Evolutionary conservation across 2,888 invertebrate genomes (phyloP).

Genomic region (Capitulum mitella): DNA sequence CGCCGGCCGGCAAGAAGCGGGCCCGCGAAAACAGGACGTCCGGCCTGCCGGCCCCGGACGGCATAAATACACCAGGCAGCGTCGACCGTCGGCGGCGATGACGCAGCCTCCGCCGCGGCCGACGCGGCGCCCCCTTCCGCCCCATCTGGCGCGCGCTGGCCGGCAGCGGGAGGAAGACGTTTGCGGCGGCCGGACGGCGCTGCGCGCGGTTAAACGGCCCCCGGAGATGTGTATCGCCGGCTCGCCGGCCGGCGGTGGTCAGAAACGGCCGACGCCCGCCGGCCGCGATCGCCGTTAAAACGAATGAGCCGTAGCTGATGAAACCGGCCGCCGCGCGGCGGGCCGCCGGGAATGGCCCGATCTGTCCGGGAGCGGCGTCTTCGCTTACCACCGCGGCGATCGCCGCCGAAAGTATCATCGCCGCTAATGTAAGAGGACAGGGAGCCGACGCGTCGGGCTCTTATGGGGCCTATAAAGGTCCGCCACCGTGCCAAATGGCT

Average conservation of each 20-base stretch:
- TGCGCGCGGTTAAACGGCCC: not conserved
- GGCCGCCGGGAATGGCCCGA: not conserved
- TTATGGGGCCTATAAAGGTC: not conserved
- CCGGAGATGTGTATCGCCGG: not conserved
- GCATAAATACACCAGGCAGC: not conserved
- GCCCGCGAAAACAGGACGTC: not conserved
- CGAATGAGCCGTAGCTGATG: conserved; percentile 13
- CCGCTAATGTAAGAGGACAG: not conserved
- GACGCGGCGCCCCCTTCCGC: not conserved
- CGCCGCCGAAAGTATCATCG: not conserved
- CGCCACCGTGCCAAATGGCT: not conserved
- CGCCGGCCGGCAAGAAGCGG: not conserved
- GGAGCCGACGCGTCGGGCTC: not conserved
- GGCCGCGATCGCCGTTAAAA: not conserved
- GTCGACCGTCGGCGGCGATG: not conserved
- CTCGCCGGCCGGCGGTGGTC: not conserved
- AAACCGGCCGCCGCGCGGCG: not conserved
- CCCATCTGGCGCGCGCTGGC: not conserved
- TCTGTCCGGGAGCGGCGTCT: not conserved
- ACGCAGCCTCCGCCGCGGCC: not conserved
- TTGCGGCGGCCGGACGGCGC: not conserved
- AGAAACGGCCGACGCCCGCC: not conserved
- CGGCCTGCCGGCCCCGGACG: not conserved
- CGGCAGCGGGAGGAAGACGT: not conserved
- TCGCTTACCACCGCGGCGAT: not conserved